Conservation (phyloP, 2,797 vertebrate species). For the Sebastes nivosus region DNA sequence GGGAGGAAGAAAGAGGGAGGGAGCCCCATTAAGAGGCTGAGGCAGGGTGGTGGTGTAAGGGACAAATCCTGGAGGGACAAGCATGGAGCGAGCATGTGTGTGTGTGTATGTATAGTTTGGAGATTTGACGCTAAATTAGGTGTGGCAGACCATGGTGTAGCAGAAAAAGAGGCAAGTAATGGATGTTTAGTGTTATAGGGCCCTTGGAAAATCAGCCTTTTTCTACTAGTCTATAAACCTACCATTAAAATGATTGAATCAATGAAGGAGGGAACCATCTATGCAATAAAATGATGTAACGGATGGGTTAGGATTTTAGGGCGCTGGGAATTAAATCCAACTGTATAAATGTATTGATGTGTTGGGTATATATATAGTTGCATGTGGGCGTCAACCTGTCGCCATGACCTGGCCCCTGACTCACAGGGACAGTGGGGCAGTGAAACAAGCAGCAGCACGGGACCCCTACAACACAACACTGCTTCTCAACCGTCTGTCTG, state of each 20-base stretch:
- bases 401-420: constrained; percentile 80
- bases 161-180: constrained; percentile 27
- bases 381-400: constrained; percentile 42
- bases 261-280: constrained; percentile 31
- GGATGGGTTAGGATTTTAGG: constrained; percentile 22
- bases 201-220: constrained; percentile 26
- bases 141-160: not conserved
- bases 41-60: constrained; percentile 35
- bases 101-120: not conserved
- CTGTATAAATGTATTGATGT: constrained; percentile 6
- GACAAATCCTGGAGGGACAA: constrained; percentile 50
- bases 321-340: constrained; percentile 23
- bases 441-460: constrained; percentile 80
- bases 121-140: not conserved
- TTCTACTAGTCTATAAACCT: constrained; percentile 63
- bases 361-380: not conserved
- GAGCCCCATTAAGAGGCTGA: constrained; percentile 52
- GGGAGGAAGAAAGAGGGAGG: not conserved
- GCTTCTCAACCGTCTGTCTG: constrained; percentile 48
- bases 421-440: constrained; percentile 83
- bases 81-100: not conserved
- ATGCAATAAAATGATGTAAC: constrained; percentile 19
- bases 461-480: constrained; percentile 71
- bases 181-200: constrained; percentile 40
- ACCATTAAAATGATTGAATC: constrained; percentile 67